Base-by-base conservation (phyloP, 2,113 vertebrate species). In the Sapajus apella region DNA sequence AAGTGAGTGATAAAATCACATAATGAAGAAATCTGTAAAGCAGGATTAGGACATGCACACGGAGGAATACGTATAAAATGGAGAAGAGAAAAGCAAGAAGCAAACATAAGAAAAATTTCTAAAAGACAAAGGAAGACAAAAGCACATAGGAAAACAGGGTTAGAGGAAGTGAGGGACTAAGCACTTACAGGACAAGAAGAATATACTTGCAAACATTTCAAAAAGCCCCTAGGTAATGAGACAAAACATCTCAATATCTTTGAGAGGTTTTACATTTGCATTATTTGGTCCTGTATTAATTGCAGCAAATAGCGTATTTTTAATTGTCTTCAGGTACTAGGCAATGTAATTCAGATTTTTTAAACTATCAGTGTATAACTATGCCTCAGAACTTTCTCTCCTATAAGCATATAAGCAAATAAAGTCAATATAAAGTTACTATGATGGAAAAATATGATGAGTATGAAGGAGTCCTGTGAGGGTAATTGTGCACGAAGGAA, bases 21-120 rank as follows among this genome's bases (percentile, higher is more conserved):
- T 16, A 43, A 16, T n/a, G 6, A 87, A 58, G 14, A 97, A 96
- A 92, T 95, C 50, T 32, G 90, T 87, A 94, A 95, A 95, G 35
- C 45, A 95, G 55, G 3, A 64, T 72, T 56, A 92, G 45, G 58
- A 76, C 18, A 72, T 66, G 30, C 81, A 73, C 66, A 70, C 50
- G 84, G 21, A 75, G 40, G 32, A 87, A 90, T 68, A 94, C 58
- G 58, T 6, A 66, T 18, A 70, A 84, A 50, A 61, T 61, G 70
- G n/a, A 37, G 37, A 64, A 89, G 84, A 50, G 32, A 37, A 47
- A 45, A n/a, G n/a, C 17, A 82, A 88, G 73, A 93, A 80, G 50
- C 64, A 58, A 14, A 89, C 18, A 84, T 70, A 83, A 79, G 21
- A 45, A 83, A 83, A 83, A 10, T 37, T 21, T 76, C 45, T 43